A percentile compares a stretch with the other conserved stretches of the same genome.
These are phyloP conservation scores for Archocentrus centrarchus DNA, from an alignment of 2,113 vertebrate genomes.

Conservation along the genomic window DNA sequence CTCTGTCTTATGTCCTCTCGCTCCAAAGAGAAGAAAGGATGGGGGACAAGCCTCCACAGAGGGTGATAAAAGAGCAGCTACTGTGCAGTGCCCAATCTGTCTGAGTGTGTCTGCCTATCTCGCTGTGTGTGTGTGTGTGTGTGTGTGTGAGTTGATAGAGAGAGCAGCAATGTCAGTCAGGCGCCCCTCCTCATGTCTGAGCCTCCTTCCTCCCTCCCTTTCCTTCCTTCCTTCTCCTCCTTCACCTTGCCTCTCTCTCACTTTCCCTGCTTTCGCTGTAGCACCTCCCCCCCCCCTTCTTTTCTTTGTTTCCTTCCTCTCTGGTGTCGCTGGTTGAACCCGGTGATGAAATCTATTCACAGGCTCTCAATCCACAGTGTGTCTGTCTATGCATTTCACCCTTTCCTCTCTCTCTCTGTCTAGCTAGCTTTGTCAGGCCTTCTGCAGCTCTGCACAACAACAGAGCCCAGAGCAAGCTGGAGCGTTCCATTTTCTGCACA, in stretches of 20 bases:
- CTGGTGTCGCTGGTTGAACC: conserved; percentile 52
- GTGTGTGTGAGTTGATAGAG: conserved; percentile 46
- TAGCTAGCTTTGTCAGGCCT: conserved; percentile 77
- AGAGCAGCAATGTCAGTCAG: conserved; percentile 67
- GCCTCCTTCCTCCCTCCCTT: conserved; percentile 62
- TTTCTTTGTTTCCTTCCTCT: conserved; percentile 43
- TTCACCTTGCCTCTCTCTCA: conserved; percentile 61
- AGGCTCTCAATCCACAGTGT: conserved; percentile 50
- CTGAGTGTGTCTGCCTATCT: conserved; percentile 39
- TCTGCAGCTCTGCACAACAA: conserved; percentile 88
- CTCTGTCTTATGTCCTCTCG: conserved; percentile 63
- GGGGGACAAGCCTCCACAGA: conserved; percentile 64
- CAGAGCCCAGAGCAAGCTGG: conserved; percentile 80
- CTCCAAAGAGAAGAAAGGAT: conserved; percentile 75
- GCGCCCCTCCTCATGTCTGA: conserved; percentile 72
- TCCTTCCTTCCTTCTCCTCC: conserved; percentile 60
- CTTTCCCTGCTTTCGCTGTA: conserved; percentile 46
- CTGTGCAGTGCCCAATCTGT: conserved; percentile 57
- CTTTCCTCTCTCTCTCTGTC: conserved; percentile 39
- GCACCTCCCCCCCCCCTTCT: conserved; percentile 26
- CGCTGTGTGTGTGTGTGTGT: conserved; percentile 32
- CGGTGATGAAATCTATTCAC: conserved; percentile 55
- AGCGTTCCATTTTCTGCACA: conserved; percentile 73
- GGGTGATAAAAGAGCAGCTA: conserved; percentile 50
- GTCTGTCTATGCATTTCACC: conserved; percentile 50